These are phyloP conservation scores for Bedellia somnulentella DNA, from an alignment of 2,888 invertebrate genomes.

Conservation along the genomic window DNA sequence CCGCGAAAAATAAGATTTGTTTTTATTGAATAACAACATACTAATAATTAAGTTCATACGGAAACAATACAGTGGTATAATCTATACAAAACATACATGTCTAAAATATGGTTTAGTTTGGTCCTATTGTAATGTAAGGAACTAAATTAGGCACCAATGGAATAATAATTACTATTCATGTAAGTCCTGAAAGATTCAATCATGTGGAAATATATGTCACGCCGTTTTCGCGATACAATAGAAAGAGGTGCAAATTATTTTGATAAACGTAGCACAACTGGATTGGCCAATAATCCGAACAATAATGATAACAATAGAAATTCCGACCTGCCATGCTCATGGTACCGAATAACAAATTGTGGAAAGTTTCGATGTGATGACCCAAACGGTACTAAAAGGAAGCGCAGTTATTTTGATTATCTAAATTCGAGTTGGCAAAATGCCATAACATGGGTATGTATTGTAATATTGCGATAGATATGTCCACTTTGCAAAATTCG, in stretches of 20 bases:
- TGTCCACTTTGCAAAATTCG: not conserved
- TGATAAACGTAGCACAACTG: slow-evolving; percentile 43
- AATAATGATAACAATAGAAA: slow-evolving; percentile 24
- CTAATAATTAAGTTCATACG: too few species aligned
- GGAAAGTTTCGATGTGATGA: slow-evolving; percentile 18
- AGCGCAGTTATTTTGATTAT: slow-evolving; percentile 41
- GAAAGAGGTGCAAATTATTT: slow-evolving; percentile 50
- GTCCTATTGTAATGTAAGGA: too few species aligned
- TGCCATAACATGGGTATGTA: slow-evolving; percentile 56
- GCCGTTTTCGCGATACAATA: slow-evolving; percentile 48
- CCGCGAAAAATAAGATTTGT: too few species aligned
- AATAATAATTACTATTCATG: too few species aligned
- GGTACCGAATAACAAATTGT: slow-evolving; percentile 27
- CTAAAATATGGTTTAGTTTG: too few species aligned
- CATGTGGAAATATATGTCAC: slow-evolving; percentile 61
- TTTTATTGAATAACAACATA: too few species aligned
- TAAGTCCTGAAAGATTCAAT: too few species aligned
- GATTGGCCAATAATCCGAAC: slow-evolving; percentile 24
- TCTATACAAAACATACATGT: too few species aligned
- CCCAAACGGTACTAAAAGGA: slow-evolving; percentile 31
- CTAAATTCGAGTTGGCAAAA: slow-evolving; percentile 46
- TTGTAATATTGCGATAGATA: not conserved
- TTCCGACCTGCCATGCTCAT: slow-evolving; percentile 21
- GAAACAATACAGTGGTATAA: too few species aligned
- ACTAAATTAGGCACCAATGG: too few species aligned